Base-by-base conservation (phyloP, 2,888 invertebrate genomes). In the Leucoma salicis region DNA sequence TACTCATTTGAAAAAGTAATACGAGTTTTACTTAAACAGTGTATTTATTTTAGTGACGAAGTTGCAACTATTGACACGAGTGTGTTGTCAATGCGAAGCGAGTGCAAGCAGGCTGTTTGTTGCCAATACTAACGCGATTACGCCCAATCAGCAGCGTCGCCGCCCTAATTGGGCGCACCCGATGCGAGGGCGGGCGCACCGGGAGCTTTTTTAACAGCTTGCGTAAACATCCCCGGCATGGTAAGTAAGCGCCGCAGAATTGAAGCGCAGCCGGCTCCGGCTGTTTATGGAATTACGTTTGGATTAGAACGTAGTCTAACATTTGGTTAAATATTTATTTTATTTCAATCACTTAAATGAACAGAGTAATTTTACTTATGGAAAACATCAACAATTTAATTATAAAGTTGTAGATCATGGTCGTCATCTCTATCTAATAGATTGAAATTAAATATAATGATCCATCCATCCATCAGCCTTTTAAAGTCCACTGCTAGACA, bases 111-210 rank as follows among this genome's bases (percentile, higher is more conserved):
- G 57, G 53, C 44, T 82, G 79, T 82, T 81, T 82, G 82, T 68
- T 71, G 76, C 82, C 84, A 80, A 83, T 82, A 78, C 86, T 89
- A 89, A 89, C 85, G 37, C 79, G 88, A 89, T 89, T 88, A 89
- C 80, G 74, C 63, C 88, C 89, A 89, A 89, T 89, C 89, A 89
- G 85, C 78, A 75, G 70, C 78, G 82, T 77, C 81, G 85, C 80
- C 80, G 75, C 82, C 84, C 78, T 87, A 89, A 88, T 89, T 87
- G 86, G 83, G 77, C 78, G 76, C 82, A 66, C 78, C 77, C 78
- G 72, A 72, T 67, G 73, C 73, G 78, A 78, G 86, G 88, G 85
- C 80, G 85, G 87, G 85, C 15, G 44, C 29, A 16, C 28, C 77
- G 81, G 78, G 70, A 64, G 74, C 78, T 82, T 87, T 83, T 87